phyloP scores from a whole-genome alignment of 2,888 invertebrate genomes.

The Catocala sponsa region DNA sequence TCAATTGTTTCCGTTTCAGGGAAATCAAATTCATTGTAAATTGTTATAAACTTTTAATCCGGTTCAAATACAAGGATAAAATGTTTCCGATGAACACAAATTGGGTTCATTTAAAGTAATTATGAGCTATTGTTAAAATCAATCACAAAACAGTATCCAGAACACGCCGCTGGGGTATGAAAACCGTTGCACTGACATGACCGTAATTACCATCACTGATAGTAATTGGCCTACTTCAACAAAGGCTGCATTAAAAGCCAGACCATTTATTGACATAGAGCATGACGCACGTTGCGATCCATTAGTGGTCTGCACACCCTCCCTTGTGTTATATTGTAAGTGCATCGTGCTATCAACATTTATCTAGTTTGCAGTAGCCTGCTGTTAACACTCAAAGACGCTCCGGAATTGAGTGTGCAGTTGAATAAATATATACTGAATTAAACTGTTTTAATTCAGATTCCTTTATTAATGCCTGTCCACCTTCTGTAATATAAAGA shows the following conservation, averaged over 20 bases:
- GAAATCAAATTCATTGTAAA: conserved; percentile 35
- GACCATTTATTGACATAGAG: conserved; percentile 75
- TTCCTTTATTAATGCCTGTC: too few relatives aligned
- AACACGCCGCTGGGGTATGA: conserved; percentile 22
- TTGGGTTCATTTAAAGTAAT: conserved; percentile 36
- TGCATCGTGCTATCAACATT: conserved; percentile 12
- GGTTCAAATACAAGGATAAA: conserved; percentile 19
- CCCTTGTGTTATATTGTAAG: conserved; percentile 33
- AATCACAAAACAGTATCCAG: conserved; percentile 38
- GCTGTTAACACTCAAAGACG: neutral
- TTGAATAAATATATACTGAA: neutral
- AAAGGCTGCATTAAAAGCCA: conserved; percentile 76
- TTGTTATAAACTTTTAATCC: conserved; percentile 38
- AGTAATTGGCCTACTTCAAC: conserved; percentile 78
- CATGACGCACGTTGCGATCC: conserved; percentile 71
- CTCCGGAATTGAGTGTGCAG: neutral
- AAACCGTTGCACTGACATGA: conserved; percentile 54
- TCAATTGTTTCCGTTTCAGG: conserved; percentile 43
- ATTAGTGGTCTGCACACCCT: conserved; percentile 68
- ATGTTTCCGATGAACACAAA: conserved; percentile 18
- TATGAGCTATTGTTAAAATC: conserved; percentile 48
- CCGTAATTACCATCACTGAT: conserved; percentile 66
- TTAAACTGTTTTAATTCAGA: too few relatives aligned
- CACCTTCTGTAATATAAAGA: too few relatives aligned
- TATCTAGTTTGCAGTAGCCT: conserved; percentile 20